A percentile compares a stretch with the other conserved stretches of the same genome.
Evolutionary conservation across 2,888 invertebrate genomes (phyloP).

Genomic region (Watsonalla binaria): DNA sequence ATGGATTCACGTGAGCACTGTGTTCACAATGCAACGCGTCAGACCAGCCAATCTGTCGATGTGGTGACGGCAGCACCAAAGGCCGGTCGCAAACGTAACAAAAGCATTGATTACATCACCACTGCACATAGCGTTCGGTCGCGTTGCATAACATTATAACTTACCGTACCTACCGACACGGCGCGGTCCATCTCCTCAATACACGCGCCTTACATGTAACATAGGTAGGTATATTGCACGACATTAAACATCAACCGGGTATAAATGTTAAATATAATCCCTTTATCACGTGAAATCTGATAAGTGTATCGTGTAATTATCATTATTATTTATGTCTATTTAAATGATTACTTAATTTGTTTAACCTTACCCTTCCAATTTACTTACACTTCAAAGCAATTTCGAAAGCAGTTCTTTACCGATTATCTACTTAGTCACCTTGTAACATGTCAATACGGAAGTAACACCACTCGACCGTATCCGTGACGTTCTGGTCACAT

Average conservation of each 20-base stretch:
- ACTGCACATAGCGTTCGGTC: slow-evolving; percentile 24
- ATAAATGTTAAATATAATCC: neutral
- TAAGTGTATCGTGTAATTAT: no score
- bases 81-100: slow-evolving; percentile 21
- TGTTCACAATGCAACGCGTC: slow-evolving; percentile 11
- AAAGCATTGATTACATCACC: slow-evolving; percentile 25
- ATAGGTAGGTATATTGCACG: neutral
- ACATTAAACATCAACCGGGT: no score
- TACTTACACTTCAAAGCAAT: neutral
- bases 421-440: slow-evolving; percentile 7
- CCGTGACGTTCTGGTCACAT: slow-evolving; percentile 15
- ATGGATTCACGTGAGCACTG: neutral
- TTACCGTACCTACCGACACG: neutral
- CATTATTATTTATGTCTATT: no score
- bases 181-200: neutral
- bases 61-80: slow-evolving; percentile 16
- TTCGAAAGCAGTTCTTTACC: neutral
- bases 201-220: neutral
- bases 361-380: no score
- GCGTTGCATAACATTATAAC: slow-evolving; percentile 8
- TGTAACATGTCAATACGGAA: slow-evolving; percentile 19
- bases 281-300: neutral
- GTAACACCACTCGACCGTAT: slow-evolving; percentile 21
- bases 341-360: no score
- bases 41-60: slow-evolving; percentile 10